These are phyloP conservation scores for Pantala flavescens DNA, from an alignment of 1,140 invertebrate species.

Conservation along the genomic window DNA sequence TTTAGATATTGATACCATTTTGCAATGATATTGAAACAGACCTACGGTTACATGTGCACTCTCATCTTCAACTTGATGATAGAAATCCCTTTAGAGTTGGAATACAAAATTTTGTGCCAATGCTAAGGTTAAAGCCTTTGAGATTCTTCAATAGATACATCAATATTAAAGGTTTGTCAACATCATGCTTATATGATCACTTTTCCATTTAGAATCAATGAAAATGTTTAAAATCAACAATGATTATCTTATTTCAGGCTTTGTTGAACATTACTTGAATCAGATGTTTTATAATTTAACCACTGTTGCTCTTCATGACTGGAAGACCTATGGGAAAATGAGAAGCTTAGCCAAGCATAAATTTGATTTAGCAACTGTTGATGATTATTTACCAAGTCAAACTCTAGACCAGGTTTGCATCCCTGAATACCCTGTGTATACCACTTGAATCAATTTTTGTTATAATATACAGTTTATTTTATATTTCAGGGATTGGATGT, in stretches of 20 bases:
- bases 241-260: slow-evolving; percentile 33
- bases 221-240: too few relatives aligned
- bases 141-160: slow-evolving; percentile 37
- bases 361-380: slow-evolving; percentile 67
- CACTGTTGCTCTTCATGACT: slow-evolving; percentile 93
- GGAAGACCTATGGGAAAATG: slow-evolving; percentile 96
- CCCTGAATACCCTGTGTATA: neutral
- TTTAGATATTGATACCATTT: slow-evolving; percentile 55
- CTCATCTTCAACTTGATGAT: slow-evolving; percentile 75
- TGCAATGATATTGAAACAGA: slow-evolving; percentile 84
- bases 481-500: slow-evolving; percentile 79
- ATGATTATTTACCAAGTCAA: slow-evolving; percentile 90
- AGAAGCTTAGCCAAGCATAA: slow-evolving; percentile 80
- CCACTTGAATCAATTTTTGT: neutral
- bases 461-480: neutral
- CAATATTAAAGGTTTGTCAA: slow-evolving; percentile 34
- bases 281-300: slow-evolving; percentile 96
- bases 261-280: slow-evolving; percentile 86
- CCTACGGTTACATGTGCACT: slow-evolving; percentile 78
- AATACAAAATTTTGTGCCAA: slow-evolving; percentile 35
- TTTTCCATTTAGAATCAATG: too few relatives aligned
- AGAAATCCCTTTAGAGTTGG: slow-evolving; percentile 60
- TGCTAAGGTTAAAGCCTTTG: slow-evolving; percentile 36
- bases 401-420: slow-evolving; percentile 73
- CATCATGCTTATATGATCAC: too few relatives aligned